Conservation (phyloP, 2,113 vertebrate species). For the Sander vitreus region DNA sequence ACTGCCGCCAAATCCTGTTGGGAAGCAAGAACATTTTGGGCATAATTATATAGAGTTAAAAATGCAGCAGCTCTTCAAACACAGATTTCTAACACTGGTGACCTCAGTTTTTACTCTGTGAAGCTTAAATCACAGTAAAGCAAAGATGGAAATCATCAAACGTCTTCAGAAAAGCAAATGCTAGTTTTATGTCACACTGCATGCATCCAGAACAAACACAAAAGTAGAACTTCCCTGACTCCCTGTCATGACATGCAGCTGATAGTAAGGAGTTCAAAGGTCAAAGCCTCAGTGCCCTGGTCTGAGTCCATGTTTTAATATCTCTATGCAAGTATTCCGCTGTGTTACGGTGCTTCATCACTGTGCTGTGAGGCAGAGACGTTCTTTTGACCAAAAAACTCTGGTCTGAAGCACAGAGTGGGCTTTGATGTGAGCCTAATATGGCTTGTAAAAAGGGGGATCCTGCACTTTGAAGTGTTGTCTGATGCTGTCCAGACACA, state of each 20-base stretch:
- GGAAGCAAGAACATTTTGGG: background rate
- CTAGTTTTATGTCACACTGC: background rate
- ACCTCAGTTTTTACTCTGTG: background rate
- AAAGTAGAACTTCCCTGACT: background rate
- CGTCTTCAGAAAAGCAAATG: background rate
- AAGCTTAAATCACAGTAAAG: background rate
- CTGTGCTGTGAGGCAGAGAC: slow-evolving; percentile 50
- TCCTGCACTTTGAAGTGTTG: slow-evolving; percentile 84
- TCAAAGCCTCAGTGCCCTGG: slow-evolving; percentile 13
- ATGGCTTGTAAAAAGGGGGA: slow-evolving; percentile 80
- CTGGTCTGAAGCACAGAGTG: slow-evolving; percentile 62
- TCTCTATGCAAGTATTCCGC: background rate
- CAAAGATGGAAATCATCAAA: slow-evolving; percentile 18
- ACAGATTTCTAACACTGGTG: background rate
- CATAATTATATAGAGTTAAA: background rate
- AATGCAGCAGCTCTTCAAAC: background rate
- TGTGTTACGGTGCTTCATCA: slow-evolving; percentile 53
- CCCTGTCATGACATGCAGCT: slow-evolving; percentile 1
- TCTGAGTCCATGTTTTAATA: slow-evolving; percentile 9
- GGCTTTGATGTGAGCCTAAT: slow-evolving; percentile 83
- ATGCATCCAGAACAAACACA: slow-evolving; percentile 3
- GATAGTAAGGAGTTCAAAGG: slow-evolving; percentile 25
- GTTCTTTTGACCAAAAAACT: slow-evolving; percentile 60
- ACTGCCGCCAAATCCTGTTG: background rate
- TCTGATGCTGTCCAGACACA: slow-evolving; percentile 80